Evolutionary conservation across 2,888 invertebrate genomes (phyloP).

Genomic region (Tyria jacobaeae): DNA sequence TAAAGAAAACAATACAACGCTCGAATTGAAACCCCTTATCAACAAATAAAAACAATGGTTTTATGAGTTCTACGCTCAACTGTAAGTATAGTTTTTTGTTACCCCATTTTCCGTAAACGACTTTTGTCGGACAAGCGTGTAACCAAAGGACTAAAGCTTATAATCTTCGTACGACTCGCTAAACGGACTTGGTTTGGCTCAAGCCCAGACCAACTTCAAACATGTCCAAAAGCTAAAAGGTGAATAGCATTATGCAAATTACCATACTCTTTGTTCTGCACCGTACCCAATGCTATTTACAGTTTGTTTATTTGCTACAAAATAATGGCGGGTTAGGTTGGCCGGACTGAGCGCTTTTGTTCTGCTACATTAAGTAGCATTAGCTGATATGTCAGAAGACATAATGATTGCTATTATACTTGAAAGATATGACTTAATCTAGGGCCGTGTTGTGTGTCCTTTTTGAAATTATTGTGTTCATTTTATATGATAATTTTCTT

Average conservation of each 20-base stretch:
- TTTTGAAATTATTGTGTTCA: too few species aligned
- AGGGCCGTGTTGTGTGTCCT: slow-evolving; percentile 1
- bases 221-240: slow-evolving; percentile 78
- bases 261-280: slow-evolving; percentile 80
- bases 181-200: slow-evolving; percentile 81
- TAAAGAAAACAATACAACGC: too few species aligned
- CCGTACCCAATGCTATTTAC: slow-evolving; percentile 72
- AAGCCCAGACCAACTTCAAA: slow-evolving; percentile 69
- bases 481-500: too few species aligned
- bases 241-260: slow-evolving; percentile 84
- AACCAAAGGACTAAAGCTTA: slow-evolving; percentile 71
- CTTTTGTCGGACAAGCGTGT: slow-evolving; percentile 31
- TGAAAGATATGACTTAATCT: background rate
- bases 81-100: slow-evolving; percentile 11
- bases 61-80: background rate
- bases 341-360: slow-evolving; percentile 61
- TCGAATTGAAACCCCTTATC: too few species aligned
- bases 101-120: slow-evolving; percentile 34
- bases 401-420: slow-evolving; percentile 25
- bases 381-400: slow-evolving; percentile 47
- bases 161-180: slow-evolving; percentile 73
- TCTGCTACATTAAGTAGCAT: slow-evolving; percentile 60
- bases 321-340: slow-evolving; percentile 66
- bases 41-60: background rate
- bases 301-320: slow-evolving; percentile 80